Evolutionary conservation across 2,888 invertebrate genomes (phyloP).

Genomic region (Silvanus unidentatus): DNA sequence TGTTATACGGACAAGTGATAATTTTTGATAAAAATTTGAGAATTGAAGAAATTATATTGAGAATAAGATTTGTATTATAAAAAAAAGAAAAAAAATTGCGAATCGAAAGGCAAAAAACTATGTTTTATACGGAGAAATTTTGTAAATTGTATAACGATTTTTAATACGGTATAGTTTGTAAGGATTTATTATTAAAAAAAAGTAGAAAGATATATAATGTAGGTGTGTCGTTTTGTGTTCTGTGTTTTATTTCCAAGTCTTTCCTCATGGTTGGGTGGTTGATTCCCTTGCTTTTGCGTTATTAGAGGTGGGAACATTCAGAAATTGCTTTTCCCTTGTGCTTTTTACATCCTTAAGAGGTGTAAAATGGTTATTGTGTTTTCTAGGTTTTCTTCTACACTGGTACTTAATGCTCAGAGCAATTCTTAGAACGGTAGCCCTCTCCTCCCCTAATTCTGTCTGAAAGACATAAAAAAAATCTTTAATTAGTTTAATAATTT

Average conservation of each 20-base stretch:
- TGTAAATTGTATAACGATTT: slow-evolving; percentile 30
- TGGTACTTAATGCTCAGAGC: no score
- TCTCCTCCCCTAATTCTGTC: no score
- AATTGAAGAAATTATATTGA: no score
- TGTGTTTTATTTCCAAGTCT: slow-evolving; percentile 5
- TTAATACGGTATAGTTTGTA: slow-evolving; percentile 21
- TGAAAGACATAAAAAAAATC: no score
- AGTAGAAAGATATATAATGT: slow-evolving; percentile 8
- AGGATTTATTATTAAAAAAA: slow-evolving; percentile 18
- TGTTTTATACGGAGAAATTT: slow-evolving; percentile 18
- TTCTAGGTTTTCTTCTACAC: no score
- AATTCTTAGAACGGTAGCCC: no score
- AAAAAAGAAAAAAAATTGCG: slow-evolving; percentile 8
- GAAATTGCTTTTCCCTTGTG: slow-evolving; percentile 12
- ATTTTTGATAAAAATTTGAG: slow-evolving; percentile 6
- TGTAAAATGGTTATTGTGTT: no score
- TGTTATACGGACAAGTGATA: slow-evolving; percentile 6
- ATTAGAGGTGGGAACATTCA: slow-evolving; percentile 25
- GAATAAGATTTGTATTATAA: slow-evolving; percentile 7
- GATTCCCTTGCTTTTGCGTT: slow-evolving; percentile 38
- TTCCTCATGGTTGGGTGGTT: slow-evolving; percentile 40
- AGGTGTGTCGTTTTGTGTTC: slow-evolving; percentile 4
- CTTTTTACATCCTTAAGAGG: slow-evolving; percentile 1
- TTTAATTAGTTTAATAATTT: no score
- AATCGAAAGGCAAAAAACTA: slow-evolving; percentile 16